Conservation (phyloP, 2,888 invertebrate genomes). For the Caenorhabditis sp. region DNA sequence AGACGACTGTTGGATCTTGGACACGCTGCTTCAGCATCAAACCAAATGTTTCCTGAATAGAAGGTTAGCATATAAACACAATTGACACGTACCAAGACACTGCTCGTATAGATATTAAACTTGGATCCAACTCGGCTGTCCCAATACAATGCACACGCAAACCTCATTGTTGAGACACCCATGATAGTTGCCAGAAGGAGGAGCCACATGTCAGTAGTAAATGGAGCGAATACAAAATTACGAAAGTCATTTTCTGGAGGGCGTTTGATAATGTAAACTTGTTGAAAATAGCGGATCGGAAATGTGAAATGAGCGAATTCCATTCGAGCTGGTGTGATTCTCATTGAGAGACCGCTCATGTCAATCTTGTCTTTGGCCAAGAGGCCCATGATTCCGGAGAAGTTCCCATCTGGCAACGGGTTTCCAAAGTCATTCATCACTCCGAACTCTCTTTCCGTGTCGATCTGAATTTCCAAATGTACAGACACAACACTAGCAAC, state of each 20-base stretch:
- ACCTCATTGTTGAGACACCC: constrained; percentile 64
- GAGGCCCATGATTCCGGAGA: constrained; percentile 73
- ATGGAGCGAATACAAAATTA: constrained; percentile 71
- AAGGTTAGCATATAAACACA: not conserved
- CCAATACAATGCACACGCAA: constrained; percentile 64
- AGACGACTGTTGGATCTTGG: constrained; percentile 59
- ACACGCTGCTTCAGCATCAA: constrained; percentile 71
- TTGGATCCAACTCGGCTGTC: constrained; percentile 62
- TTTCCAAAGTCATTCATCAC: constrained; percentile 70
- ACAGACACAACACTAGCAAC: too few species aligned
- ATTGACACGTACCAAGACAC: constrained; percentile 53
- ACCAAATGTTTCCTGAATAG: constrained; percentile 69
- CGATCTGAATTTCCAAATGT: too few species aligned
- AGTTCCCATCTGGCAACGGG: constrained; percentile 65
- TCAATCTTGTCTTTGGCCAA: constrained; percentile 71
- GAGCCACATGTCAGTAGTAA: constrained; percentile 68
- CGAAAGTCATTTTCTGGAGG: constrained; percentile 70
- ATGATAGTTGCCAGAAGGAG: constrained; percentile 64
- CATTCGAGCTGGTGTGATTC: constrained; percentile 72
- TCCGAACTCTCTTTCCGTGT: constrained; percentile 64
- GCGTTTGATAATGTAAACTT: constrained; percentile 70
- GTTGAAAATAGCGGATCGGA: constrained; percentile 72
- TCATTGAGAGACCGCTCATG: constrained; percentile 72
- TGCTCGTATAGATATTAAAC: constrained; percentile 65
- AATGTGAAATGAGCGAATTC: constrained; percentile 72